Base-by-base conservation (phyloP, 1,140 invertebrate genomes). In the Drosophila albomicans region DNA sequence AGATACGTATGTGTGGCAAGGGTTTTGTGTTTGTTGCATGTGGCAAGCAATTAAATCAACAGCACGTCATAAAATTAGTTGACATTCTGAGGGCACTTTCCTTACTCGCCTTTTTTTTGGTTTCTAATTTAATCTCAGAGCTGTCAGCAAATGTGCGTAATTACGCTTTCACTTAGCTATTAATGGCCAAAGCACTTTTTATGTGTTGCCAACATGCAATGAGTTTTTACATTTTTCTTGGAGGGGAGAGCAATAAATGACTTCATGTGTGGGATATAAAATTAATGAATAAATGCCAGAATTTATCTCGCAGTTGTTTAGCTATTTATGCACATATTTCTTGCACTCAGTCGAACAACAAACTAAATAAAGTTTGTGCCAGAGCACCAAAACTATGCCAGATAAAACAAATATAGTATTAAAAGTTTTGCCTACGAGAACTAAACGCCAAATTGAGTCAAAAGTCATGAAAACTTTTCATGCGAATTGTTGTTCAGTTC, bases 361-460 rank as follows among this genome's bases (percentile, higher is more conserved):
- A 51, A 38, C 45, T 48, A 48, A 74, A 74, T 48, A 48, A 74
- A 74, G n/a, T 61, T 74, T 69, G 20, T 56, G 13, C 20, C 3
- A 20, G 11, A 25, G 35, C 30, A 38, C 62, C 35, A 66, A 67
- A 73, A 69, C 41, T 61, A 61, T 62, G 43, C 7, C 72, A 70
- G 58, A 75, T 75, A 75, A 70, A 63, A 63, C 66, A 75, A 15
- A 70, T 64, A 63, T 25, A 25, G 20, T 62, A 63, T 63, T 70
- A 63, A 75, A 75, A 70, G 41, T 73, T 73, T 52, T 73, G 70
- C 54, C 70, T 59, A 64, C 35, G 11, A 73, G 61, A 69, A 69
- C 71, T 69, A 63, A 61, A 57, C 51, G 52, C 66, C 56, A 75
- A 75, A 75, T 75, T 63, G 58, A 75, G 72, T 75, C 66, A 75